Evolutionary conservation across 2,888 invertebrate genomes (phyloP).

Genomic region (Lepas anatifera): DNA sequence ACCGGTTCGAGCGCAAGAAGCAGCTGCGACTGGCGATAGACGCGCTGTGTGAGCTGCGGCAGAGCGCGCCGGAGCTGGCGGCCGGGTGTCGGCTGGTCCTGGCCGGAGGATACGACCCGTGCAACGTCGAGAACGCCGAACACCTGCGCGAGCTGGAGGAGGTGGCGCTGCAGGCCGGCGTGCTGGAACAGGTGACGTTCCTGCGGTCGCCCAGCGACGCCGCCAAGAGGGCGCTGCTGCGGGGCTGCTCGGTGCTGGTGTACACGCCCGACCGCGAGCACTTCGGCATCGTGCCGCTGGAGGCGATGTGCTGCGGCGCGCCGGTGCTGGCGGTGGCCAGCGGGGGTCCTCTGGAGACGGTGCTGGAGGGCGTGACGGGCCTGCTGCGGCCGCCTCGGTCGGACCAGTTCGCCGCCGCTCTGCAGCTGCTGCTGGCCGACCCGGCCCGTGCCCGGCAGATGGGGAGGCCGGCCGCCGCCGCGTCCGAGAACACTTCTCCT

Average conservation of each 20-base stretch:
- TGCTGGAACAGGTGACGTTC: constrained; percentile 63
- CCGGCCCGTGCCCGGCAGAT: constrained; percentile 46
- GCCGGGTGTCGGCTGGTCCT: constrained; percentile 61
- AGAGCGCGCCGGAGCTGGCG: constrained; percentile 8
- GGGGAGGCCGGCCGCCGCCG: constrained; percentile 63
- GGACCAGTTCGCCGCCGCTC: constrained; percentile 60
- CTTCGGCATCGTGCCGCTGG: constrained; percentile 97
- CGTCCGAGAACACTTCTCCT: constrained; percentile 69
- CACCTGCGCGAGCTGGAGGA: constrained; percentile 63
- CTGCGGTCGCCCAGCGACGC: constrained; percentile 75
- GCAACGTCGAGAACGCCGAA: constrained; percentile 73
- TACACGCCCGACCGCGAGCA: constrained; percentile 97
- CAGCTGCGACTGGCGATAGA: constrained; percentile 74
- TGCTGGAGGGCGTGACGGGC: constrained; percentile 65
- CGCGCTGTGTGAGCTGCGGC: constrained; percentile 46
- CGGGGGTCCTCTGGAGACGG: constrained; percentile 91
- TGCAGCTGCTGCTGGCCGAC: constrained; percentile 53
- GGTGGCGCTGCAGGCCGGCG: constrained; percentile 48
- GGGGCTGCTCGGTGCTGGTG: constrained; percentile 52
- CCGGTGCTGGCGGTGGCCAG: constrained; percentile 91
- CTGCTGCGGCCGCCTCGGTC: constrained; percentile 58
- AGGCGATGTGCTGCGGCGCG: constrained; percentile 88
- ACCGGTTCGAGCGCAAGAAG: constrained; percentile 95
- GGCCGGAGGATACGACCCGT: constrained; percentile 91
- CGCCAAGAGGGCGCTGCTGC: constrained; percentile 69